A percentile compares a stretch with the other conserved stretches of the same genome.
phyloP scores from a whole-genome alignment of 2,113 vertebrate genomes.

The Nibea coibor region DNA sequence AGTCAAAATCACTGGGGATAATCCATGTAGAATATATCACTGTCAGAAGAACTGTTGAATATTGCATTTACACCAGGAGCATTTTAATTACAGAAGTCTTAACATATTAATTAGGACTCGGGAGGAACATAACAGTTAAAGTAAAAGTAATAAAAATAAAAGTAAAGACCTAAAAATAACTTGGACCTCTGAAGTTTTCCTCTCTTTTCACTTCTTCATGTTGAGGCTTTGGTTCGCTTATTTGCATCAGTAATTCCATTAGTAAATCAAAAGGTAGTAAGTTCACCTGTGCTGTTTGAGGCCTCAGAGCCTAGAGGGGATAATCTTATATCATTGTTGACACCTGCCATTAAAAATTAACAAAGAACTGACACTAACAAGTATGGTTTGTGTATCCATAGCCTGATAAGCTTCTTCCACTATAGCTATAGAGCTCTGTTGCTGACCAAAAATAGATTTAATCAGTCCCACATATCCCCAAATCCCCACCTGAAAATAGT shows the following conservation, averaged over 20 bases:
- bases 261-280: background rate
- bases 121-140: slow-evolving; percentile 18
- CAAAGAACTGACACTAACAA: background rate
- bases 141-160: background rate
- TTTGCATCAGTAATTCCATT: background rate
- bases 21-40: slow-evolving; percentile 87
- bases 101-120: slow-evolving; percentile 73
- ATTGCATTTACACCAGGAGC: slow-evolving; percentile 85
- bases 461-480: background rate
- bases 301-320: background rate
- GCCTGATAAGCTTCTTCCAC: background rate
- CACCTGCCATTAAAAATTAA: background rate
- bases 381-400: background rate
- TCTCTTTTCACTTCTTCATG: background rate
- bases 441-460: background rate
- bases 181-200: slow-evolving; percentile 4
- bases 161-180: slow-evolving; percentile 46
- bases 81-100: slow-evolving; percentile 82
- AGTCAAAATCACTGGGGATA: slow-evolving; percentile 86
- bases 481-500: background rate
- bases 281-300: background rate
- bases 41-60: slow-evolving; percentile 85
- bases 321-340: background rate
- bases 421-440: background rate
- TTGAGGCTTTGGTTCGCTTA: background rate